Conservation (phyloP, 2,113 vertebrate species). For the Atrichornis clamosus region DNA sequence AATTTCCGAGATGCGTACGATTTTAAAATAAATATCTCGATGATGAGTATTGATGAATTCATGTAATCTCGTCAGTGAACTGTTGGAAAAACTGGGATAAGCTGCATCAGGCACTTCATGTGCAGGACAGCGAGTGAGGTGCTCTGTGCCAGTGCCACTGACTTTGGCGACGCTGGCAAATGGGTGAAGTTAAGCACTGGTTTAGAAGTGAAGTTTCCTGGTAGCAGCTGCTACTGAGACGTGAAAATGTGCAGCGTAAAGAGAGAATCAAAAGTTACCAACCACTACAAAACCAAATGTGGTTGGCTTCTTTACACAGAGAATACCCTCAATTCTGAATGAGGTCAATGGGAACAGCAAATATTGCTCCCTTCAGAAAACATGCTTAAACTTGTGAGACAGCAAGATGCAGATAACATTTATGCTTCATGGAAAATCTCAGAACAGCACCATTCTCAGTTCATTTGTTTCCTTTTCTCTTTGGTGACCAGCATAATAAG, state of each 20-base stretch:
- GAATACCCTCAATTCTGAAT: background rate
- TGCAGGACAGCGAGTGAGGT: background rate
- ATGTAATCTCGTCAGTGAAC: background rate
- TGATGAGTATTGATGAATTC: fast-evolving
- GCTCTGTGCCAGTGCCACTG: background rate
- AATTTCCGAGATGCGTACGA: background rate
- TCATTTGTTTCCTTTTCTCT: background rate
- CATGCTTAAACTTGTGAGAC: background rate
- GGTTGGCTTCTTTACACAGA: background rate
- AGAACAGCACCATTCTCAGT: background rate
- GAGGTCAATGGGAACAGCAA: background rate
- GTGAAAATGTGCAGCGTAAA: background rate
- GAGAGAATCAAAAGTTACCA: background rate
- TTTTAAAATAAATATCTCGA: background rate
- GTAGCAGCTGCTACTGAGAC: background rate
- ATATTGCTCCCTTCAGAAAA: background rate
- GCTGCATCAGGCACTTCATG: background rate
- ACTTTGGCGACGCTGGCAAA: background rate
- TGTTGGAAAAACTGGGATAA: background rate
- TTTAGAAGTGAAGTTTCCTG: background rate
- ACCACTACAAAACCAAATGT: background rate
- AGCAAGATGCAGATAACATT: background rate
- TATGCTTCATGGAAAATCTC: background rate
- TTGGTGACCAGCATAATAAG: background rate
- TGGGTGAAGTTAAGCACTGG: background rate